A percentile compares a stretch with the other conserved stretches of the same genome.
These are phyloP conservation scores for Drosophila biarmipes DNA, from an alignment of 1,140 invertebrate species.

Conservation along the genomic window DNA sequence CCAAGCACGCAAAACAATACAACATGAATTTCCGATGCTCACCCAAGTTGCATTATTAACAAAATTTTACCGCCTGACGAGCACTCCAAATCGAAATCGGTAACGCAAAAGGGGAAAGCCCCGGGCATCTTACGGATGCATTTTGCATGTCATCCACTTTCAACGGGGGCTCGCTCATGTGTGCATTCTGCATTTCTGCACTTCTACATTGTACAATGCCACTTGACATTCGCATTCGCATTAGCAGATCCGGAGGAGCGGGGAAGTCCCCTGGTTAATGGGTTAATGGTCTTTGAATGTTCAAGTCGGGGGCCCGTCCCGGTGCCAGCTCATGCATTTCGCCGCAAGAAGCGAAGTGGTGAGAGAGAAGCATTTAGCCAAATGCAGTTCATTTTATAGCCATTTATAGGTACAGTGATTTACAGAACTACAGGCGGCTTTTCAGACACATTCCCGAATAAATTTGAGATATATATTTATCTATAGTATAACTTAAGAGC, in stretches of 20 bases:
- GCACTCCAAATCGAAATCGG: slow-evolving; percentile 34
- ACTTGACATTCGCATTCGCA: slow-evolving; percentile 62
- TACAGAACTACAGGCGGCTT: background rate
- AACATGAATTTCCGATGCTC: slow-evolving; percentile 57
- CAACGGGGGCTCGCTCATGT: slow-evolving; percentile 60
- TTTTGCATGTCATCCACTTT: slow-evolving; percentile 55
- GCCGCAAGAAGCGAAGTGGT: background rate
- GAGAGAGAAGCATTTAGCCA: background rate
- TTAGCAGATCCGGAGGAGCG: slow-evolving; percentile 16
- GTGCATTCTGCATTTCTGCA: slow-evolving; percentile 36
- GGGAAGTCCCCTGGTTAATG: slow-evolving; percentile 23
- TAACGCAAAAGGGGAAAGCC: slow-evolving; percentile 1
- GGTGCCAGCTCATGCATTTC: slow-evolving; percentile 24
- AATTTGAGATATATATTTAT: too few relatives aligned
- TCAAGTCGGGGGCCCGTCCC: slow-evolving; percentile 7
- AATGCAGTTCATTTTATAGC: background rate
- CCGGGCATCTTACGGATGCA: slow-evolving; percentile 57
- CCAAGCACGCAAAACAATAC: slow-evolving; percentile 21
- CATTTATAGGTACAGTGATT: background rate
- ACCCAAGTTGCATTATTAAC: slow-evolving; percentile 46
- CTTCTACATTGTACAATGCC: slow-evolving; percentile 48
- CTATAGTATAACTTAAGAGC: background rate
- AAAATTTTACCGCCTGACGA: slow-evolving; percentile 59
- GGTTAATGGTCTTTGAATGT: slow-evolving; percentile 50
- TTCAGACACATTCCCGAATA: background rate